Evolutionary conservation across 30 jellyfish, hydroid and myxozoan genomes (phyloP), one percentile per base, ranked within the genome.

Genomic region (Calvadosia cruxmelitensis): DNA sequence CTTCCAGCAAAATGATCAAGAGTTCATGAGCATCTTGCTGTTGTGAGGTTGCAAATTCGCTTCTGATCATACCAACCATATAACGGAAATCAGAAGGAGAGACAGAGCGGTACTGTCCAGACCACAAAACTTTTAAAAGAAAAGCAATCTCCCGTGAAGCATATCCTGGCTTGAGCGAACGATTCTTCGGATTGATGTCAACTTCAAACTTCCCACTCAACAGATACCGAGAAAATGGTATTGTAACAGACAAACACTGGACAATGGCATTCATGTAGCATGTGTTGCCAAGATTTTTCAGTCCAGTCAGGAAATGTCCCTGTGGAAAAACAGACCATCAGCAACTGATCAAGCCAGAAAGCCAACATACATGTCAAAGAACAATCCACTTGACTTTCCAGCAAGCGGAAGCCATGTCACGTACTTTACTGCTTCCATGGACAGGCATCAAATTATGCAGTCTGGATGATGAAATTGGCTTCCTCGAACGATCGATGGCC

Each of bases 1-100:
- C 94, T 53, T 87, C 97, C 93, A 87, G 50, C 34, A 80, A 75
- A 80, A 74, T 71, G 94, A 87, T 80, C 69, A 87, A 67, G 29
- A 87, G 70, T 57, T 87, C 97, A 61, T 87, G 97, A 1, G 94
- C 83, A 67, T 87, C 97, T 49, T 87, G 97, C 50, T 87, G 97
- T 31, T 75, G 67, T 1, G 74, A 34, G 0, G 92, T 91, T 5
- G 78, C 73, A 52, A 87, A 87, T 33, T 81, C 90, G 27, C 84
- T 33, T 34, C 94, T 80, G 66, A 87, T 74, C 27, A 81, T 62
- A 30, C 97, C 97, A 51, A 87, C 34, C 29, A 90, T 93, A 0
- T 53, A 36, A 67, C 79, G 79, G 86, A 87, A 87, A 72, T 87
- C 97, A 34, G 48, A 15, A 1, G 97, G 97, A 5, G 97, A 87